phyloP scores from a whole-genome alignment of 2,797 vertebrate species.

The Lutjanus argentimaculatus region DNA sequence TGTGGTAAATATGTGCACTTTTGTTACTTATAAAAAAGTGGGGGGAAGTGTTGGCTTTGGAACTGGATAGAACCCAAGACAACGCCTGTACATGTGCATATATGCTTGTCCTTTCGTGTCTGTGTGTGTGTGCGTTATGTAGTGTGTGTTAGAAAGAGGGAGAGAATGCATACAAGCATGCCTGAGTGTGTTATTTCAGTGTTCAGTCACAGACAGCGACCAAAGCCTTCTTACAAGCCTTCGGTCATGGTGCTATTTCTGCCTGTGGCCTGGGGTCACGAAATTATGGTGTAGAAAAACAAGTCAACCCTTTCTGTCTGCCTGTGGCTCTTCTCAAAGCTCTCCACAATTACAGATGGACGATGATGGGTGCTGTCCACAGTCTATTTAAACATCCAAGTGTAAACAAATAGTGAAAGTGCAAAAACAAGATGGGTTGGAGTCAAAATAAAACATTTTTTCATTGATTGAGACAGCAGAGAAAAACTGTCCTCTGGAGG shows the following conservation, averaged over 20 bases:
- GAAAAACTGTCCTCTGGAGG: not conserved
- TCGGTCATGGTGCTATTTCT: conserved; percentile 77
- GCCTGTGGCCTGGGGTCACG: conserved; percentile 77
- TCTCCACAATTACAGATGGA: conserved; percentile 76
- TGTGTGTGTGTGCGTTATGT: not conserved
- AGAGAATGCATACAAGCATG: conserved; percentile 60
- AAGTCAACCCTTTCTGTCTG: conserved; percentile 72
- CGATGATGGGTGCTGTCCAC: conserved; percentile 64
- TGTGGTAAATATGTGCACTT: conserved; percentile 54
- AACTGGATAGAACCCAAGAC: conserved; percentile 65
- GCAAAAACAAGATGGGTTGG: conserved; percentile 55
- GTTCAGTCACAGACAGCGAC: conserved; percentile 74
- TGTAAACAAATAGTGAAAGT: conserved; percentile 70
- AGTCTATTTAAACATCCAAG: conserved; percentile 67
- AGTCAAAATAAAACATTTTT: conserved; percentile 40
- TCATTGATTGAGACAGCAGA: conserved; percentile 25
- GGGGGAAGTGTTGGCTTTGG: conserved; percentile 34
- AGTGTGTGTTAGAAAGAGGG: conserved; percentile 33
- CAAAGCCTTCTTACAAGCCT: conserved; percentile 72
- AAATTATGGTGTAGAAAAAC: conserved; percentile 78
- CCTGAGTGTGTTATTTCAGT: conserved; percentile 75
- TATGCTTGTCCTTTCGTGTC: conserved; percentile 15
- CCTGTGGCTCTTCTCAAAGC: conserved; percentile 57
- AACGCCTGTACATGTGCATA: conserved; percentile 55
- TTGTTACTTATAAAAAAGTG: conserved; percentile 40